Base-by-base conservation (phyloP, 2,113 vertebrate species). In the Psilopogon haemacephalus region DNA sequence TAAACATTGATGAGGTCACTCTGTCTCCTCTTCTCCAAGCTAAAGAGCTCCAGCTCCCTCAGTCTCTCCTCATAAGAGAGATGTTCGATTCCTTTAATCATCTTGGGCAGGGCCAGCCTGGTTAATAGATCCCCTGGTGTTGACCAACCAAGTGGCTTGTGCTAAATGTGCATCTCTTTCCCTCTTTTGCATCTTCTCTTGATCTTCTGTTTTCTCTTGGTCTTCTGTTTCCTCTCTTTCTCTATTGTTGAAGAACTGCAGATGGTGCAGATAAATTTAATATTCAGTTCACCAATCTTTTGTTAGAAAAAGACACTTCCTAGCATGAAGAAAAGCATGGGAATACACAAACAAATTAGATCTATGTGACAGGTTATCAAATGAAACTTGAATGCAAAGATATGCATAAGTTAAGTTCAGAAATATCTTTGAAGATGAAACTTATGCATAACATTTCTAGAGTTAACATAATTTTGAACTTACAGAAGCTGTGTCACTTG, bases 391-490 rank as follows among this genome's bases (percentile, higher is more conserved):
- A 87, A 24, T 52, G 24, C 38, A 76, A 82, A 94, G 63, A 72
- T 62, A 90, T 62, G 58, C 67, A 6, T 58, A 92, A 86, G 73
- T 81, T 88, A 86, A 78, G 59, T 79, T 94, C 84, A 89, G 74
- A 92, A 82, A 91, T 79, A 91, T 82, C 77, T 95, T 95, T 92
- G 94, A 95, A 92, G 86, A 81, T 90, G 72, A 75, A 79, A 44
- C 48, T 89, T 69, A 69, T 65, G 78, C 54, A 64, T 81, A 94
- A 81, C 6, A 40, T 81, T 90, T 92, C 86, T 60, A 60, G 77
- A 94, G 84, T 89, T 85, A 95, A 73, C 50, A 85, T 79, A 63
- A 42, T 20, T 9, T 84, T 87, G 70, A 78, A 48, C 35, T 86
- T 86, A 37, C 12, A 84, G 64, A 84, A 37, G 32, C 56, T 92